Evolutionary conservation across 2,113 vertebrate species (phyloP).

Genomic region (Phrynosoma blainvillii): DNA sequence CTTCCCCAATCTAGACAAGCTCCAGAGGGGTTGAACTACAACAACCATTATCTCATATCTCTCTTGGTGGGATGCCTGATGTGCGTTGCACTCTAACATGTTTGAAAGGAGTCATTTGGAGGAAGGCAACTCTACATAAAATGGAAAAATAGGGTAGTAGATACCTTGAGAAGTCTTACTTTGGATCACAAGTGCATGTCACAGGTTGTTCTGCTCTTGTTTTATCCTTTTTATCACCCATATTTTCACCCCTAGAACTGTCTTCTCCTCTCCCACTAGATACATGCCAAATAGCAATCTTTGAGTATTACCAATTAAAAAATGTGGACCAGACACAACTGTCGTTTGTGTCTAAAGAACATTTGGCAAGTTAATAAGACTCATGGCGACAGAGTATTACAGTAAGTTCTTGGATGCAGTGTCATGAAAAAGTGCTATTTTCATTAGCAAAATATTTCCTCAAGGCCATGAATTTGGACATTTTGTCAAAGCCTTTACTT

Average conservation of each 20-base stretch:
- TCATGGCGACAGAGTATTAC: conserved; percentile 12
- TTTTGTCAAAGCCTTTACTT: conserved; percentile 41
- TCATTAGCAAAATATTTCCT: conserved; percentile 36
- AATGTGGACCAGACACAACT: not conserved
- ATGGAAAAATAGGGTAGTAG: not conserved
- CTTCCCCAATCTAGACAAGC: not conserved
- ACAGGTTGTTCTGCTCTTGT: not conserved
- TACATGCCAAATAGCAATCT: not conserved
- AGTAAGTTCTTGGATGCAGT: conserved; percentile 11
- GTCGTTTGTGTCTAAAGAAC: conserved; percentile 11
- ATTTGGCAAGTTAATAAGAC: conserved; percentile 11
- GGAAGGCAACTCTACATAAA: not conserved
- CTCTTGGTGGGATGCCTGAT: not conserved
- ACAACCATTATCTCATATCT: not conserved
- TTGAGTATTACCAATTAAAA: conserved; percentile 1
- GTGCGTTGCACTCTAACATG: not conserved
- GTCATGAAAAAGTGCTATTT: conserved; percentile 3
- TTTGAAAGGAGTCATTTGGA: not conserved
- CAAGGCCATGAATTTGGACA: not conserved
- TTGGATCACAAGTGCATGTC: not conserved
- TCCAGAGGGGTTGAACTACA: not conserved
- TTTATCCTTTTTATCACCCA: not conserved
- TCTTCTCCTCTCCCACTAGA: not conserved
- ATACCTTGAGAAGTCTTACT: not conserved
- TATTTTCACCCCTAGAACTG: not conserved